Base-by-base conservation (phyloP, 2,113 vertebrate species). In the Macrotus californicus region DNA sequence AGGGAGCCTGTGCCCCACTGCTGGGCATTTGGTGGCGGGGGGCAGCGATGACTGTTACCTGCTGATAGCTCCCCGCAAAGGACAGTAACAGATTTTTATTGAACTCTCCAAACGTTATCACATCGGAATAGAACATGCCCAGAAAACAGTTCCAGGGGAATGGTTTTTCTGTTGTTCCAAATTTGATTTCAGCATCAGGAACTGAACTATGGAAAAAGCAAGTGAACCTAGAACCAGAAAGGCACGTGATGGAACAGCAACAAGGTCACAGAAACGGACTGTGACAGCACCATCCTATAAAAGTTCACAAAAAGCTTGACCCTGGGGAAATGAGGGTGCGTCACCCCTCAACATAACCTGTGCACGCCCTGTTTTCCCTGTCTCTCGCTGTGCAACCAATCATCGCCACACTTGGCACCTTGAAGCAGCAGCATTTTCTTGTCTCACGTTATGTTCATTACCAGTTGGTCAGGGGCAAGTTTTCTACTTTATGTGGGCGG, bases 41-140 rank as follows among this genome's bases (percentile, higher is more conserved):
- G 1, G 9, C 24, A 2, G 16, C 15, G 1, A 5, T 2, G 26
- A 31, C 0, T 26, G 0, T 16, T 15, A 6, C 2, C 1, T 4
- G 1, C 36, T 7, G 0, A 22, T 4, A 0, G 6, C 1, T 14
- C 24, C 70, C 31, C 43, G n/a, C 29, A 41, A 13, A 36, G 13
- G 2, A 29, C 3, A 12, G 0, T 5, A 4, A 10, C 31, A 10
- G 22, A 26, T 66, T 70, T 43, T 16, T 10, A 43, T 12, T 29
- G 48, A 11, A 0, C 66, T 34, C 73, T 43, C 59, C 13, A 21
- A 46, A 36, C n/a, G 3, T 1, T 7, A 16, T 54, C 16, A 12
- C 73, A 9, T 41, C 2, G 34, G 48, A 59, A n/a, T 13, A 77
- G 67, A 77, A 48, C 34, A 11, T 19, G 41, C 31, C 41, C 31